Evolutionary conservation across 2,888 invertebrate genomes (phyloP).

Genomic region (Rhaphigaster nebulosa): DNA sequence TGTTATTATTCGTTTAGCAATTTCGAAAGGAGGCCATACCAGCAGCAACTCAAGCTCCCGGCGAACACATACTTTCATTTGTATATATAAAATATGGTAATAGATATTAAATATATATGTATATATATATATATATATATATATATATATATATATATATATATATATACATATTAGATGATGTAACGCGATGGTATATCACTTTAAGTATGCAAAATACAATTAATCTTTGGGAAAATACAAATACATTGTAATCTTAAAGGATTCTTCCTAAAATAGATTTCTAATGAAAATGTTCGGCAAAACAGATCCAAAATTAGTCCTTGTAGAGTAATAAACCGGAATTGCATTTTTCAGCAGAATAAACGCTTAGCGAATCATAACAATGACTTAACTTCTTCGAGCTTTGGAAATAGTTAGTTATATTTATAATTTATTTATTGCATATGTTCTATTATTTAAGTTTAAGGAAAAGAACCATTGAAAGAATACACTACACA

Average conservation of each 20-base stretch:
- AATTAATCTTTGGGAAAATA: no score
- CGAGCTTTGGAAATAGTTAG: neutral
- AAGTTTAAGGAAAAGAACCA: no score
- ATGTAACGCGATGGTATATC: no score
- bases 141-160: no score
- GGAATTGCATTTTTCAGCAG: neutral
- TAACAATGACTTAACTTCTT: neutral
- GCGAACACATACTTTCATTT: neutral
- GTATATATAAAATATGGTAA: neutral
- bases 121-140: no score
- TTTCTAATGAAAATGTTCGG: neutral
- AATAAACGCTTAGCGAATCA: conserved; percentile 30
- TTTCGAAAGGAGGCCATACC: conserved; percentile 31
- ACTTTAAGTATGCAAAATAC: no score
- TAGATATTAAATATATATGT: no score
- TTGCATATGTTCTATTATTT: no score
- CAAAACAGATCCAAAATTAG: neutral
- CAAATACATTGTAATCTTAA: neutral
- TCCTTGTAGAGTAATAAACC: neutral
- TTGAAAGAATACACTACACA: no score
- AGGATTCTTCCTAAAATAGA: neutral
- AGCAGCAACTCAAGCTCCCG: neutral
- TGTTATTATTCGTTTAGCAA: conserved; percentile 38
- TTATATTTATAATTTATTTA: no score
- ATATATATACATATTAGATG: no score